These are phyloP conservation scores for Cliona cf. orientalis DNA, from an alignment of 37 sponge, comb jelly and placozoan genomes.

Conservation along the genomic window DNA sequence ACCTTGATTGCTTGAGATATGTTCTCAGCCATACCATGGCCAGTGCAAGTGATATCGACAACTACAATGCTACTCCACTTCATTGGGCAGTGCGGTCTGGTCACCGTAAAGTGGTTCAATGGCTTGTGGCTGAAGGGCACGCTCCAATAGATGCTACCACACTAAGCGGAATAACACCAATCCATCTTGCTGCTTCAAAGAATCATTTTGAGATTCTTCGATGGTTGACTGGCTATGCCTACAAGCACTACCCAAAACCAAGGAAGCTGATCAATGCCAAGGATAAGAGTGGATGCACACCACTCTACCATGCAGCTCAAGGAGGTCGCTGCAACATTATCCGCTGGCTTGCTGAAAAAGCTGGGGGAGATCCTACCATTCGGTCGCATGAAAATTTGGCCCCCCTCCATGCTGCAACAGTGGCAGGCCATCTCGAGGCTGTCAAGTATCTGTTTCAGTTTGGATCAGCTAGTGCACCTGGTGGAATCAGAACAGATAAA, in stretches of 20 bases:
- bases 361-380: constrained; percentile 81
- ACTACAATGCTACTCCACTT: constrained; percentile 77
- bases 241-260: constrained; percentile 56
- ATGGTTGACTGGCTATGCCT: constrained; percentile 59
- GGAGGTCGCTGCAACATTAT: constrained; percentile 75
- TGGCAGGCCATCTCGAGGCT: constrained; percentile 71
- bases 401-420: constrained; percentile 86
- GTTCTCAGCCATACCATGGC: constrained; percentile 71
- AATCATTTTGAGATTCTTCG: constrained; percentile 74
- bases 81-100: constrained; percentile 96
- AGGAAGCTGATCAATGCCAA: constrained; percentile 67
- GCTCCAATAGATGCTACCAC: constrained; percentile 73
- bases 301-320: constrained; percentile 87
- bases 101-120: constrained; percentile 69
- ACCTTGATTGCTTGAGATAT: constrained; percentile 86
- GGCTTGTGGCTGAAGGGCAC: constrained; percentile 72
- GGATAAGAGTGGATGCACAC: constrained; percentile 86
- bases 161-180: constrained; percentile 77
- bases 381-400: constrained; percentile 63
- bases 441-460: constrained; percentile 83
- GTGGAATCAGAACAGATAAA: constrained; percentile 70
- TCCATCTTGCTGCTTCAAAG: constrained; percentile 88
- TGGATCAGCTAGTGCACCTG: constrained; percentile 68
- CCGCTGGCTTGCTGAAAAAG: constrained; percentile 86
- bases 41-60: constrained; percentile 80